Conservation (phyloP, 2,113 vertebrate genomes). For the Mirza zaza region DNA sequence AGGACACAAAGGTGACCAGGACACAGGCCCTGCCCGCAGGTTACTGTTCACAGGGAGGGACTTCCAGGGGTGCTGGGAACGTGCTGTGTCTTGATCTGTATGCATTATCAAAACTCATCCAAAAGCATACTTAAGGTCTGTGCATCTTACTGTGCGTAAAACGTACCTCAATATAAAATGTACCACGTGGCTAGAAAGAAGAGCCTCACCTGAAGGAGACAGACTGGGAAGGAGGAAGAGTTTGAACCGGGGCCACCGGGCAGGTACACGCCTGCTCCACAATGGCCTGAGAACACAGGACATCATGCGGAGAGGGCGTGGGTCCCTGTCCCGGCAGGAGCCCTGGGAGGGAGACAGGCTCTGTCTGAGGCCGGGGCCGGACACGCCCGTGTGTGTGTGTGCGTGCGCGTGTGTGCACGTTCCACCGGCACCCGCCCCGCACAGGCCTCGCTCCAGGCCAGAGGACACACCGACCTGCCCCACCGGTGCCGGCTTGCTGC, state of each 20-base stretch:
- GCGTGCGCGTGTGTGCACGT: background rate
- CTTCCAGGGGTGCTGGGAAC: background rate
- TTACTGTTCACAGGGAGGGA: background rate
- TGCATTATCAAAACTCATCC: background rate
- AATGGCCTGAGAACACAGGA: background rate
- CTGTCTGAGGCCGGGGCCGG: background rate
- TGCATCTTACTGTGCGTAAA: background rate
- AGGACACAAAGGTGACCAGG: background rate
- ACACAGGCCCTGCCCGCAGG: background rate
- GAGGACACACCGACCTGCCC: background rate
- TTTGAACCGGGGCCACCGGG: background rate
- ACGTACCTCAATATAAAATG: background rate
- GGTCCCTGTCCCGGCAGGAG: background rate
- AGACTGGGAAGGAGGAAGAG: background rate
- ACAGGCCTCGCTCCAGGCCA: accelerated
- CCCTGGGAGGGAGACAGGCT: background rate
- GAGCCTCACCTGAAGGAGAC: background rate
- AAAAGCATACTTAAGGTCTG: background rate
- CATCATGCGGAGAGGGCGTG: background rate
- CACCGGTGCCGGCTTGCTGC: accelerated
- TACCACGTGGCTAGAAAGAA: background rate
- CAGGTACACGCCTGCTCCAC: background rate
- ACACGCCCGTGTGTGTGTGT: background rate
- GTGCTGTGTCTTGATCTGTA: background rate
- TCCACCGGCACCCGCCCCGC: background rate